Percentiles rank a stretch among this genome's conserved stretches.
Conservation (phyloP, 2,113 vertebrate species). For the Delphinus delphis region DNA sequence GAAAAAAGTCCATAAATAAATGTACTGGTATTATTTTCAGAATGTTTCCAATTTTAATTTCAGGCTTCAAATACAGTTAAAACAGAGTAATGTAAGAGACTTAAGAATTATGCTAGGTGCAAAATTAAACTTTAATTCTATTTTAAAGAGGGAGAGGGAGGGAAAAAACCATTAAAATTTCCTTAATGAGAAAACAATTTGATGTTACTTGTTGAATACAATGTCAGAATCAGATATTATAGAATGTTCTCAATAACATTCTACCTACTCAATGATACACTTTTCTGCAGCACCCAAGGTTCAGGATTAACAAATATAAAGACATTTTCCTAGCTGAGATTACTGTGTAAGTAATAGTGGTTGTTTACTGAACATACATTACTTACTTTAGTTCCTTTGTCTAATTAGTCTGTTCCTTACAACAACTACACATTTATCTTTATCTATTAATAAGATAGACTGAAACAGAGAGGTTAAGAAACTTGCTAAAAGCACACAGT, state of each 20-base stretch:
- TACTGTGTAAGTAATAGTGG: neutral
- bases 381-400: neutral
- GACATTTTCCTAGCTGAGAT: neutral
- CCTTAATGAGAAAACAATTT: neutral
- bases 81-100: neutral
- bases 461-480: neutral
- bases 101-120: neutral
- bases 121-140: neutral
- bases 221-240: neutral
- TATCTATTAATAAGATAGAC: neutral
- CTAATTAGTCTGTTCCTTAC: neutral
- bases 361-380: neutral
- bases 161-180: neutral
- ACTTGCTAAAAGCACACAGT: neutral
- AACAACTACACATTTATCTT: neutral
- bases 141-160: neutral
- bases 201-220: neutral
- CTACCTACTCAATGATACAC: neutral
- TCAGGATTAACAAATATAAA: neutral
- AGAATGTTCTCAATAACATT: neutral
- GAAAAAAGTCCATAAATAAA: neutral
- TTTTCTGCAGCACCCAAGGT: neutral
- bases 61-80: neutral
- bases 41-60: neutral
- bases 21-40: neutral